phyloP scores from a whole-genome alignment of 2,113 vertebrate species.

The Lutjanus erythropterus region DNA sequence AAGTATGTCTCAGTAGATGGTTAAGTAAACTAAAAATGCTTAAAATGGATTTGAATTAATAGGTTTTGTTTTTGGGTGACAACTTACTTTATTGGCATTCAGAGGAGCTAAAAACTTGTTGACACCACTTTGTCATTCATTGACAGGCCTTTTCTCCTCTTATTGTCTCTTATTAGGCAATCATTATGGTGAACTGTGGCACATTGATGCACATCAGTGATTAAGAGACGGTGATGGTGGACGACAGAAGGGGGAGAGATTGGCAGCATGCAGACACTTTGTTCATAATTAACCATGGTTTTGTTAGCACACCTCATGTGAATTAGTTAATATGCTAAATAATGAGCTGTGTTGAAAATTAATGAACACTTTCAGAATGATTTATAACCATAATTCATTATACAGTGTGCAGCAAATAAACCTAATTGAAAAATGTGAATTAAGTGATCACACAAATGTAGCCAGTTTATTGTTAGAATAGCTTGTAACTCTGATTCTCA shows the following conservation, averaged over 20 bases:
- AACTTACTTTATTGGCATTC: conserved; percentile 43
- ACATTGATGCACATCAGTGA: conserved; percentile 32
- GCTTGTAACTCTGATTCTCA: conserved; percentile 9
- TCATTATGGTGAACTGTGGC: conserved; percentile 34
- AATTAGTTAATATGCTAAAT: conserved; percentile 68
- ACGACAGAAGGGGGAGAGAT: conserved; percentile 19
- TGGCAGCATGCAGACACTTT: conserved; percentile 35
- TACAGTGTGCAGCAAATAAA: conserved; percentile 44
- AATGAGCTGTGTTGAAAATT: conserved; percentile 59
- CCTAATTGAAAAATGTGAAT: conserved; percentile 36
- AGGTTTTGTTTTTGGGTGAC: conserved; percentile 4
- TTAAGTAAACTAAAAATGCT: not conserved
- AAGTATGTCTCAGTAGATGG: not conserved
- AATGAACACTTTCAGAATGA: conserved; percentile 53
- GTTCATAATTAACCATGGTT: conserved; percentile 48
- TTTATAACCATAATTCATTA: conserved; percentile 51
- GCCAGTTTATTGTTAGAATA: conserved; percentile 7
- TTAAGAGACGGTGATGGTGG: conserved; percentile 10
- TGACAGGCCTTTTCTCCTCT: conserved; percentile 27
- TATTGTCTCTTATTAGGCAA: conserved; percentile 55
- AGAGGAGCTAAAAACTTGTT: conserved; percentile 33
- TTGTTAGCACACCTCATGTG: conserved; percentile 52
- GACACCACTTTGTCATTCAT: conserved; percentile 29
- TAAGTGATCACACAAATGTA: conserved; percentile 10
- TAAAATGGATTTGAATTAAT: not conserved